Conservation (phyloP, 2,113 vertebrate genomes). For the Ploceus nigricollis region DNA sequence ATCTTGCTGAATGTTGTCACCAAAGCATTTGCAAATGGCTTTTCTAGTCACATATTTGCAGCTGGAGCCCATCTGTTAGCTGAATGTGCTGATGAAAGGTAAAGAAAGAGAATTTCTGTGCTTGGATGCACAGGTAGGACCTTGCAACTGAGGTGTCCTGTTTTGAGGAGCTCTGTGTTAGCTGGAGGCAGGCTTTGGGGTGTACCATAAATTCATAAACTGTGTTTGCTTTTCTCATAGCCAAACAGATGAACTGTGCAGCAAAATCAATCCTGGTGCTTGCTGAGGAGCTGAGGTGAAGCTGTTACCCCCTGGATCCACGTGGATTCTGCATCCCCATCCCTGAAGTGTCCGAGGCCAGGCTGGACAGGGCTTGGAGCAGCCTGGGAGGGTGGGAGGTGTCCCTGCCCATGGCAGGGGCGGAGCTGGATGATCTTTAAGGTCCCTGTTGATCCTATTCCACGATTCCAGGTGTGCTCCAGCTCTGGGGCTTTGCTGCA, state of each 20-base stretch:
- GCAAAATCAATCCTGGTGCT: not conserved
- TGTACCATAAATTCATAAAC: accelerated
- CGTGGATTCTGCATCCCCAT: not conserved
- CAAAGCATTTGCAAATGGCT: not conserved
- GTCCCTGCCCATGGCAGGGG: not conserved
- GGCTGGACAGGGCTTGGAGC: not conserved
- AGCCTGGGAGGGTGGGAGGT: accelerated
- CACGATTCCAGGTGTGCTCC: not conserved
- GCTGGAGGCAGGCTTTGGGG: not conserved
- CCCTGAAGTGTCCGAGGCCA: not conserved
- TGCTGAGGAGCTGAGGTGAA: not conserved
- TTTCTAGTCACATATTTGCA: accelerated
- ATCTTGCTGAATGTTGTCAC: not conserved
- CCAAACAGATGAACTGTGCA: accelerated
- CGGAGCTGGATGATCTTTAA: not conserved
- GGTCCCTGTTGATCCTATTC: not conserved
- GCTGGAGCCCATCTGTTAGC: not conserved
- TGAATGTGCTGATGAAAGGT: not conserved
- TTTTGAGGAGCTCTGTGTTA: not conserved
- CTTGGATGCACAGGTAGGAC: not conserved
- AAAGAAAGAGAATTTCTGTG: not conserved
- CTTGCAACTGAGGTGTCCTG: not conserved
- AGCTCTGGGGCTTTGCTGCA: not conserved
- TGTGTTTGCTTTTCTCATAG: accelerated
- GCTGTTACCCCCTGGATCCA: not conserved